Base-by-base conservation (phyloP, 1,140 invertebrate species). In the Heliconius hermathena region DNA sequence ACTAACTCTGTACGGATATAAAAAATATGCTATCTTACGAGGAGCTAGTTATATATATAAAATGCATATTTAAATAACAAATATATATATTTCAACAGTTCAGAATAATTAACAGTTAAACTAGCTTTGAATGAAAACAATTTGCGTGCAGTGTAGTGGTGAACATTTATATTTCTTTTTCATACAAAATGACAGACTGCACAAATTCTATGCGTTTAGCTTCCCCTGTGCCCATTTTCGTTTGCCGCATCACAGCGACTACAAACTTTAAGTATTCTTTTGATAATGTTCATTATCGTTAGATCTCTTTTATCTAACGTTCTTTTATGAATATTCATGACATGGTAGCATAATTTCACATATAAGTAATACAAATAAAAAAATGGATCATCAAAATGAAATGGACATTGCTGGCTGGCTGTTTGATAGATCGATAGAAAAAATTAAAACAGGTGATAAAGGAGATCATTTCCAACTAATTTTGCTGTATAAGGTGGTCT, bases 141-240 rank as follows among this genome's bases (percentile, higher is more conserved):
- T 22, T 60, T 60, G 54, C n/a, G 54, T 57, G 20, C 18, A 52
- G 16, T 52, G 18, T 52, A 52, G 16, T 52, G 49, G 54, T 22
- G n/a, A 60, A 60, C n/a, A 22, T 22, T 60, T 60, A 60, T 60
- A 60, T 60, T 60, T 60, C n/a, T 60, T 60, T 60, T 60, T 22
- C 54, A 26, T 60, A 60, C n/a, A 60, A 60, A 60, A n/a, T 60
- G 54, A n/a, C n/a, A 60, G 20, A 3, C n/a, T 60, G 54, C n/a
- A 60, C 54, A 60, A 60, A 60, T 60, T 60, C 54, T 60, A 60
- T 60, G 54, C 54, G 54, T 60, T 60, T 60, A 60, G 54, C 54
- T 60, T 26, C n/a, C n/a, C 52, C 20, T 54, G 52, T 54, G 52
- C 52, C 52, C 52, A 9, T 54, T 54, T 60, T 13, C 20, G 8